Base-by-base conservation (phyloP, 1,140 invertebrate genomes). In the Sesamia nonagrioides region DNA sequence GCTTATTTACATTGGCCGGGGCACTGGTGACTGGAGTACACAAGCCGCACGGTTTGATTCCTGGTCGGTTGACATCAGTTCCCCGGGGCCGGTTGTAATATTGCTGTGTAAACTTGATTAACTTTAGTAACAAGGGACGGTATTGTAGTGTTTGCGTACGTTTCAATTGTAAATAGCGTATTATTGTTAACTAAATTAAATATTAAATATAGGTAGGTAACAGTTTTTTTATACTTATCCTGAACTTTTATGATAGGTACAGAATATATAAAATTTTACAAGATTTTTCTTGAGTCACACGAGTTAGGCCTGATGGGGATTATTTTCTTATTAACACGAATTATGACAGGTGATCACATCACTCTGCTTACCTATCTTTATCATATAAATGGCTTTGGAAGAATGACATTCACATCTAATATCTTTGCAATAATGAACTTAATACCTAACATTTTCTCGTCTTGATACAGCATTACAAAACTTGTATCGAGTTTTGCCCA, bases 61-160 rank as follows among this genome's bases (percentile, higher is more conserved):
- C 13, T 35, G 13, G 3, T 37, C 58, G 60, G 8, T 63, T 35
- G 35, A 2, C 33, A 33, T 18, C 60, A 5, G 13, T 17, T 66
- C 61, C 61, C 61, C 37, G 37, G n/a, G 9, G 61, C n/a, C 37
- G 6, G 37, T 37, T 11, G 37, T 42, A 66, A 66, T 66, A 66
- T 66, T 66, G 8, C 9, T 42, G 37, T 13, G 61, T 18, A 66
- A 66, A 66, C 61, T 66, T 66, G 61, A 66, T 66, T 66, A 66
- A 21, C 8, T 17, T 42, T 8, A 18, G 27, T 11, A 56, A 56
- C 17, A 40, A 9, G 2, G 33, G 6, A 18, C 60, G 6, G 13
- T 13, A 35, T 40, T 27, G 52, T 27, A 11, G 4, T 58, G 54
- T 58, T 56, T 56, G 11, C 18, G 21, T 58, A 33, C 9, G 54